Evolutionary conservation across 1,140 invertebrate genomes (phyloP).

Genomic region (Antheraea mylitta): DNA sequence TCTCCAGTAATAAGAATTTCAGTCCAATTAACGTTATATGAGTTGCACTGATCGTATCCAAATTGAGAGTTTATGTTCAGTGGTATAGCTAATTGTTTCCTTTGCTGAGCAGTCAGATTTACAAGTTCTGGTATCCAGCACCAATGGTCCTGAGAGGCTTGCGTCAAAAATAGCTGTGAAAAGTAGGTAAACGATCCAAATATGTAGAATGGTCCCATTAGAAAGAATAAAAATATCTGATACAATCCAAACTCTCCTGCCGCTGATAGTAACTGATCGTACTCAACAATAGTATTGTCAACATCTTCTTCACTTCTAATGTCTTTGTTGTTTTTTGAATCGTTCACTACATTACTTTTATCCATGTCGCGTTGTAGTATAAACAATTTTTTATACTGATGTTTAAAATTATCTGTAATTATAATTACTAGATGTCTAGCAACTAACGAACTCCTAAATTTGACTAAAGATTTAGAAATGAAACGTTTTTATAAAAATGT

Average conservation of each 20-base stretch:
- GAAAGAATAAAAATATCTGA: conserved; percentile 82
- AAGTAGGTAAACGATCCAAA: conserved; percentile 83
- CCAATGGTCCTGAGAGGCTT: conserved; percentile 80
- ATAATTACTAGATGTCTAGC: not conserved
- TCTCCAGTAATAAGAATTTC: conserved; percentile 39
- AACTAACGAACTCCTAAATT: not conserved
- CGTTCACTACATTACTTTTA: not conserved
- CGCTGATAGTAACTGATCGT: conserved; percentile 81
- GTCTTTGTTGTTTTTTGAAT: not conserved
- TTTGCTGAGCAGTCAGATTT: conserved; percentile 60
- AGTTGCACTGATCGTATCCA: conserved; percentile 57
- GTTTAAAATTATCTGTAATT: not conserved
- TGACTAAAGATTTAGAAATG: not conserved
- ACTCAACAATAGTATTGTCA: conserved; percentile 57
- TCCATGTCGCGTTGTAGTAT: not conserved
- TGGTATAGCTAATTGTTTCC: conserved; percentile 51
- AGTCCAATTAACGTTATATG: conserved; percentile 57
- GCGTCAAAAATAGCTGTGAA: conserved; percentile 84
- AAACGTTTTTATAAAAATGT: not conserved
- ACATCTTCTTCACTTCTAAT: not conserved
- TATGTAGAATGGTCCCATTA: conserved; percentile 71
- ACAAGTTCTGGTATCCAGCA: conserved; percentile 79
- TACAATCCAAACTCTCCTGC: conserved; percentile 84
- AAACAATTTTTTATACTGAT: not conserved
- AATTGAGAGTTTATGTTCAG: conserved; percentile 35